phyloP scores from a whole-genome alignment of 1,140 invertebrate genomes.

The Hestina assimilis region DNA sequence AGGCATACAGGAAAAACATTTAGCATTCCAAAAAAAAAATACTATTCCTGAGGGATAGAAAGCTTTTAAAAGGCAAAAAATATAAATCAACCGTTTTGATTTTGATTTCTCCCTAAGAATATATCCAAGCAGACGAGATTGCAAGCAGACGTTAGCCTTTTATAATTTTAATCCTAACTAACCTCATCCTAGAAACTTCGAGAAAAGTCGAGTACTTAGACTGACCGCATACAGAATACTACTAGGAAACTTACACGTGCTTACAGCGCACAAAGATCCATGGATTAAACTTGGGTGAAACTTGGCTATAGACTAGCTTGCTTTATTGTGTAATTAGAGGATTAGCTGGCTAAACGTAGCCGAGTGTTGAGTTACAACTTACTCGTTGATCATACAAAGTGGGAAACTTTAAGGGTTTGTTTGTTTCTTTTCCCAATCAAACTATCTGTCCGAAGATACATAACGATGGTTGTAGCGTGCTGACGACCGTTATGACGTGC shows the following conservation, averaged over 20 bases:
- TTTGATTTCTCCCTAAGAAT: too few species aligned
- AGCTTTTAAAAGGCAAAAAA: too few species aligned
- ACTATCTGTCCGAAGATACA: too few species aligned
- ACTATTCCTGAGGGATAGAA: too few species aligned
- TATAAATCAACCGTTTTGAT: too few species aligned
- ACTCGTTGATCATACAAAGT: conserved; percentile 6
- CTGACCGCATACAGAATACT: conserved; percentile 20
- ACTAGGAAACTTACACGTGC: conserved; percentile 21
- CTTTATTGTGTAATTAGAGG: conserved; percentile 28
- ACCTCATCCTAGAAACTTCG: conserved; percentile 8
- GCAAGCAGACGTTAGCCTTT: too few species aligned
- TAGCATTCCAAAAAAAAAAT: too few species aligned
- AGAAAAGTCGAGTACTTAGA: conserved; percentile 9
- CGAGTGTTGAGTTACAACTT: neutral
- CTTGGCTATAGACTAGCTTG: conserved; percentile 15
- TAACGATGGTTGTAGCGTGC: too few species aligned
- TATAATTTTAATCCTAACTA: conserved; percentile 10
- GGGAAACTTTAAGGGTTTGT: neutral
- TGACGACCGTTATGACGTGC: too few species aligned
- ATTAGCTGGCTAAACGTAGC: conserved; percentile 9
- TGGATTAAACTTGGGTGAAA: conserved; percentile 16
- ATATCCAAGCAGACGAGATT: too few species aligned
- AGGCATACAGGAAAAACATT: too few species aligned
- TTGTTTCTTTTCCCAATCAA: too few species aligned
- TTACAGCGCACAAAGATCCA: conserved; percentile 19